These are phyloP conservation scores for Drosophila kuntzei DNA, from an alignment of 2,888 invertebrate species.

Conservation along the genomic window DNA sequence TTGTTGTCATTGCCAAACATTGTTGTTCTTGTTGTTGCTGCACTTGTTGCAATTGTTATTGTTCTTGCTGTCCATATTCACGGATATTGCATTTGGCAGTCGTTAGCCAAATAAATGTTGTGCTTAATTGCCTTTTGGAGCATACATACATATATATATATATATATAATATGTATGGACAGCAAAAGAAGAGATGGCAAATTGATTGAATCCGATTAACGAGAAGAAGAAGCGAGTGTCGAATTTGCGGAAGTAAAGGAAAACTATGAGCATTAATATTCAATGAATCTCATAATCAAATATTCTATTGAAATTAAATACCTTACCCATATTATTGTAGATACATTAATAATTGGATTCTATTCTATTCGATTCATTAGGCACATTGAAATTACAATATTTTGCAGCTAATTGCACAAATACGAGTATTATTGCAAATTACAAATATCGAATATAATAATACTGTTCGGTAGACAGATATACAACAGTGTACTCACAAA, in stretches of 20 bases:
- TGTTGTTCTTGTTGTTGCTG: conserved; percentile 32
- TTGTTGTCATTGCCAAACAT: conserved; percentile 65
- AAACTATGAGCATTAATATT: conserved; percentile 1
- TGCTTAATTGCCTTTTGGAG: conserved; percentile 59
- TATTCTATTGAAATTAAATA: background rate
- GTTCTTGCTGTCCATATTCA: conserved; percentile 44
- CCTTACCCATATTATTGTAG: background rate
- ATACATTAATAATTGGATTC: background rate
- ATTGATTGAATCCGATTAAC: background rate
- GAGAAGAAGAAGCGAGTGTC: background rate
- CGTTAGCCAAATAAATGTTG: conserved; percentile 51
- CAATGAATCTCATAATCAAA: conserved; percentile 3
- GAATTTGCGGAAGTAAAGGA: background rate
- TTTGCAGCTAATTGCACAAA: conserved; percentile 1
- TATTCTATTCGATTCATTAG: background rate
- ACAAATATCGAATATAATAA: background rate
- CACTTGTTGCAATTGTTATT: conserved; percentile 31
- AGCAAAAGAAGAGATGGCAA: background rate
- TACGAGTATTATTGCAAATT: background rate
- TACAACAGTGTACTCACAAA: background rate
- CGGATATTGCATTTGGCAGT: conserved; percentile 62
- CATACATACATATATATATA: background rate
- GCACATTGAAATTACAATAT: background rate
- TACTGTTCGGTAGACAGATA: background rate
- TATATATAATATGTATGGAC: background rate